Base-by-base conservation (phyloP, 2,113 vertebrate species). In the Caranx ignobilis region DNA sequence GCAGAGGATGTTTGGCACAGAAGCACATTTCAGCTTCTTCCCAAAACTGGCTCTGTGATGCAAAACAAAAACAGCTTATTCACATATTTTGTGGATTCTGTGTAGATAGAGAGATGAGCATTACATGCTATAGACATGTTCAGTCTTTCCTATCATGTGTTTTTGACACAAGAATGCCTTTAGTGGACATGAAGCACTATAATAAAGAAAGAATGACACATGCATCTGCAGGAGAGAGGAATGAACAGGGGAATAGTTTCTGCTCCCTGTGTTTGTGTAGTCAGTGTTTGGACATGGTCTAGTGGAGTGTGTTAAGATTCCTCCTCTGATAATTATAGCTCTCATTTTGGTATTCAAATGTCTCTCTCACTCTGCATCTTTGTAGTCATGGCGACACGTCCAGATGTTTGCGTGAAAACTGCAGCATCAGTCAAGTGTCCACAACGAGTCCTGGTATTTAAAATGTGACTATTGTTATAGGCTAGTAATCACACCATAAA, bases 361-460 rank as follows among this genome's bases (percentile, higher is more conserved):
- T 47, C 26, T 59, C 19, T 10, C 52, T 52, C 50, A 11, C 43
- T 45, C 68, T 19, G 32, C 64, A 16, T n/a, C 13, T 59, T 8
- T 21, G 71, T 71, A 3, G 52, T 62, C 71, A 61, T 5, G 63
- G 57, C 31, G 43, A 60, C 12, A 19, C 55, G 12, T 78, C 56
- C 54, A 66, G 50, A 82, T 87, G 54, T 87, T 83, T 70, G 54
- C n/a, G 54, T 56, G 59, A 81, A 77, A 52, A 26, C 35, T 15
- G 26, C 61, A 61, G 52, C 16, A n/a, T 35, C 26, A 47, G 18
- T 43, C 12, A 37, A 39, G 11, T 41, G 39, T 41, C 9, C 39
- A 2, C 9, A 41, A 41, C 8, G 8, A 9, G 39, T 41, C 8
- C 7, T 9, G 39, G 39, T 10, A 7, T 15, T 41, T 50, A 0